These are phyloP conservation scores for Megalurothrips usitatus DNA, from an alignment of 2,888 invertebrate genomes.

Conservation along the genomic window DNA sequence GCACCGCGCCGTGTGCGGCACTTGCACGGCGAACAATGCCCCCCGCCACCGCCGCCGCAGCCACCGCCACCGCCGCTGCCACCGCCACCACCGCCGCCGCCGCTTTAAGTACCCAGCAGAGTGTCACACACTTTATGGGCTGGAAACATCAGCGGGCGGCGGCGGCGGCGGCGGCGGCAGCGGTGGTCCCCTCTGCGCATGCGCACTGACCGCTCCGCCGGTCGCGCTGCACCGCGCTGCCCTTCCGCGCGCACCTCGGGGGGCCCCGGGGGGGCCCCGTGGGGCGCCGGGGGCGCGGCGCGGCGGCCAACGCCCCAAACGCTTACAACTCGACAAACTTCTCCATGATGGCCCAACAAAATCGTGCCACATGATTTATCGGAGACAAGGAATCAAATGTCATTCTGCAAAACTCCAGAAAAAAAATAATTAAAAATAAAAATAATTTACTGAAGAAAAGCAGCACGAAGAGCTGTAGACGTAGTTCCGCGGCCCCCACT, in stretches of 20 bases:
- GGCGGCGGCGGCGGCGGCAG: background rate
- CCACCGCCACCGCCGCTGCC: background rate
- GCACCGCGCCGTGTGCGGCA: too few relatives aligned
- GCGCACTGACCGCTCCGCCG: background rate
- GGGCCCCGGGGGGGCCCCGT: too few relatives aligned
- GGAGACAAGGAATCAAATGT: too few relatives aligned
- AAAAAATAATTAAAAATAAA: too few relatives aligned
- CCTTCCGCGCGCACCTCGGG: too few relatives aligned
- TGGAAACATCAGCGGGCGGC: background rate
- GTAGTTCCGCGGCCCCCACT: too few relatives aligned
- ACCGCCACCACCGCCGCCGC: background rate
- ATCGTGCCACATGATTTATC: too few relatives aligned
- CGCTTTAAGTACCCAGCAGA: background rate
- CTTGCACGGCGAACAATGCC: background rate
- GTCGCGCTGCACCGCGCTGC: background rate
- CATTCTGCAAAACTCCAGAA: too few relatives aligned
- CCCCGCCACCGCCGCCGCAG: background rate
- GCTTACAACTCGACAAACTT: background rate
- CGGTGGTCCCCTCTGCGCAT: background rate
- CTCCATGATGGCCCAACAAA: too few relatives aligned
- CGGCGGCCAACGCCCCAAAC: background rate
- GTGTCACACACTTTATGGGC: background rate
- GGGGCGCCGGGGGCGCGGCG: background rate
- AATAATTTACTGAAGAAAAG: too few relatives aligned
- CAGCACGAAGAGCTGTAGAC: too few relatives aligned